Percentiles rank a stretch among this genome's conserved stretches.
Evolutionary conservation across 2,888 invertebrate genomes (phyloP).

Genomic region (Serripes groenlandicus): DNA sequence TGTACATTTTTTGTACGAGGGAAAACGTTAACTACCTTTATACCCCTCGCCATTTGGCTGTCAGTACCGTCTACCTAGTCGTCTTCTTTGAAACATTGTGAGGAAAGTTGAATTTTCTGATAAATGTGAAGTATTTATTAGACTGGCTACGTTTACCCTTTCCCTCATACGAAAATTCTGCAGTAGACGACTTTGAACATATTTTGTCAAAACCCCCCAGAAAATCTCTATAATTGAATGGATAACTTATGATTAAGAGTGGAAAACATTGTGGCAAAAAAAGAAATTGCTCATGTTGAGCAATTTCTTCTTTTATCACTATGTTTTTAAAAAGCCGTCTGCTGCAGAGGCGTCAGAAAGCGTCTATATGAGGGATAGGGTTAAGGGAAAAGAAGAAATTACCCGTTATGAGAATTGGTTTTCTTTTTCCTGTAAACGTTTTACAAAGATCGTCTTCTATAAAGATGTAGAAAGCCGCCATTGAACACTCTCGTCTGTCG

Average conservation of each 20-base stretch:
- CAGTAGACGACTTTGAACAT: background rate
- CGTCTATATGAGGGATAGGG: background rate
- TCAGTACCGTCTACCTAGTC: too few species aligned
- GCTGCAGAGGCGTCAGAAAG: background rate
- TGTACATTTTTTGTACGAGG: too few species aligned
- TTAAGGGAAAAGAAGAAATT: background rate
- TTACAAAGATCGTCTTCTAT: background rate
- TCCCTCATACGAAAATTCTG: too few species aligned
- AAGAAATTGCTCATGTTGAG: background rate
- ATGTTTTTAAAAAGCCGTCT: background rate
- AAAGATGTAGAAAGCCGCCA: background rate
- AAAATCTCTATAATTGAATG: background rate
- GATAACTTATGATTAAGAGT: background rate
- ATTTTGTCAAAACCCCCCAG: background rate
- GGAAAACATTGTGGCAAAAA: background rate
- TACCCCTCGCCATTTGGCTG: too few species aligned
- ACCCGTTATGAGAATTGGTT: background rate
- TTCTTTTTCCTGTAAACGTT: background rate
- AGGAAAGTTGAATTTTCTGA: too few species aligned
- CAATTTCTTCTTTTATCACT: background rate
- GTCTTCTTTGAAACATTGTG: too few species aligned
- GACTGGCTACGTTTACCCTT: too few species aligned
- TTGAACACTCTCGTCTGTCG: background rate
- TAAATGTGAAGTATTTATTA: too few species aligned
- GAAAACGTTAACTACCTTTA: too few species aligned